Base-by-base conservation (phyloP, 2,888 invertebrate genomes). In the Volucella inanis region DNA sequence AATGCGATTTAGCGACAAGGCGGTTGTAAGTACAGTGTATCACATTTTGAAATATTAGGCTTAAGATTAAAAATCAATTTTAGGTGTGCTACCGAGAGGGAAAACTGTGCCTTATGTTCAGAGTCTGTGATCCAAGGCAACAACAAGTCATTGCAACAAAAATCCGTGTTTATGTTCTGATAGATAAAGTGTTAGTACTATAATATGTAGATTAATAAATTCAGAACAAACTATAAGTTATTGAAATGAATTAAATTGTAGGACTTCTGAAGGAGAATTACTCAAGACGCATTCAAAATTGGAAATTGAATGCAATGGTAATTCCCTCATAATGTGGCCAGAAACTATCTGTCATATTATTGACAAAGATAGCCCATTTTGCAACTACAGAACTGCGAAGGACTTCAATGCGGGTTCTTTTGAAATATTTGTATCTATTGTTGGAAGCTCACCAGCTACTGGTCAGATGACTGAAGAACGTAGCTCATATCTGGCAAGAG, bases 321-420 rank as follows among this genome's bases (percentile, higher is more conserved):
- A 90, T 80, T 94, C 96, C 45, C 90, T 94, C 47, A 95, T 97
- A 89, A 94, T 97, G 54, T 98, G 98, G 98, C 98, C 98, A 0
- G 95, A 97, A 89, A 96, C 96, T 1, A 94, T 98, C 10, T 95
- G 96, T 11, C 98, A 98, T 91, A 94, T 94, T 78, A 98, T 98
- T 87, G 95, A 97, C 89, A 93, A 93, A 10, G 90, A 91, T 31
- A 97, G 97, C 89, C 98, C 98, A 0, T 94, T 98, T 59, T 96
- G 94, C 91, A 94, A 95, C 88, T 94, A 97, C 89, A 95, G 95
- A 0, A 95, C 96, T 0, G 95, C 95, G 87, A 89, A 88, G 55
- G 96, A 97, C 89, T 94, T 97, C 90, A 94, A 95, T 90, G 93
- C 94, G 50, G 94, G 94, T 86, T 94, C 96, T 88, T 97, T 97